Evolutionary conservation across 2,797 vertebrate species (phyloP), one percentile per base, ranked within the genome.

Genomic region (Anguilla obscura): DNA sequence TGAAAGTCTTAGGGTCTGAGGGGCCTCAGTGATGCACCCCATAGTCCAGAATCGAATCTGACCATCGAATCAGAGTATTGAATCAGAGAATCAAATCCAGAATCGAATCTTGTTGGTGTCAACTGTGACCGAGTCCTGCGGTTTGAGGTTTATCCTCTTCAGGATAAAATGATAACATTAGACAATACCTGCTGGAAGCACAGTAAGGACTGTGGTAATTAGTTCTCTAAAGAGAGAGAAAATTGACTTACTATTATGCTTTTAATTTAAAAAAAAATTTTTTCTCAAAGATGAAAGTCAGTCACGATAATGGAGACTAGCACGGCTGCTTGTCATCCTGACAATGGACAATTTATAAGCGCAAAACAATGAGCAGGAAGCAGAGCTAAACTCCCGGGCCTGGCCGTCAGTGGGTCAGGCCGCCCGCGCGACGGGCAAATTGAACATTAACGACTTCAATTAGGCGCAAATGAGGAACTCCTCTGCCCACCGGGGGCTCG

Each of bases 391-490:
- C 74, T 88, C 88, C 87, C 88, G 69, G 87, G 74, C 85, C 4
- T 33, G 33, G 50, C 56, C 84, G 85, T 89, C 76, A 89, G 90
- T 87, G 85, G 16, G 76, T 16, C 89, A 5, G 40, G 40, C 40
- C 33, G 90, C 63, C 87, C 88, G 84, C 88, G 92, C 90, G 87
- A 93, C 92, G 45, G 92, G 91, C 94, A 93, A 93, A 94, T 94
- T 89, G 91, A 89, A 91, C 90, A 91, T 93, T 90, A 94, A 92
- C 91, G 88, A 89, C 92, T 91, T 91, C 91, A 91, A 93, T 95
- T 94, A 94, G 92, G 7, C 18, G 88, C 88, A 93, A 94, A 94
- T 89, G 91, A 93, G 90, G 90, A 89, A 85, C 74, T 79, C 88
- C 88, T 87, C 85, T 60, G 90, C 88, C 87, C 69, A 56, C 66